Evolutionary conservation across 2,113 vertebrate species (phyloP).

Genomic region (Cervus canadensis): DNA sequence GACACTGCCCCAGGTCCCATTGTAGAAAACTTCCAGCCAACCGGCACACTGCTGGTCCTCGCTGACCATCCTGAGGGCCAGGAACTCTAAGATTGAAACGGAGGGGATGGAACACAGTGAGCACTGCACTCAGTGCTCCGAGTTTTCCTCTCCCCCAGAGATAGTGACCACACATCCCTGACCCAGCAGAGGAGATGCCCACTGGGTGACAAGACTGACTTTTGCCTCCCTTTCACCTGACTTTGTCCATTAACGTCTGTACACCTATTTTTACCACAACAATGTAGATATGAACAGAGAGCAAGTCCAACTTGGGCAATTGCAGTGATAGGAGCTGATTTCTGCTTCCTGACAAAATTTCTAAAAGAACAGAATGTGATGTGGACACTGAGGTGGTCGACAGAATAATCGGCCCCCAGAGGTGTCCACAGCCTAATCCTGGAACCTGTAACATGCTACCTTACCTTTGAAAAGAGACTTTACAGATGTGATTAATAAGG

Average conservation of each 20-base stretch:
- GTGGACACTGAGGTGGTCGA: accelerated
- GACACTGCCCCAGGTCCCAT: conserved; percentile 31
- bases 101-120: neutral
- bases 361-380: neutral
- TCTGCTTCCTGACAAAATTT: neutral
- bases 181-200: neutral
- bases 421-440: no score
- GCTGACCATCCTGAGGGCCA: neutral
- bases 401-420: neutral
- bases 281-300: neutral
- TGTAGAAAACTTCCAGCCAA: conserved; percentile 23
- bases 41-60: neutral
- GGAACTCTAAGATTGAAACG: neutral
- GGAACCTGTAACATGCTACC: no score
- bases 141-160: neutral
- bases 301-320: neutral
- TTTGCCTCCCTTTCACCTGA: neutral
- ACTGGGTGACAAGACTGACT: neutral
- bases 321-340: neutral
- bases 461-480: neutral
- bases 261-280: neutral
- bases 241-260: neutral
- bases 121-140: accelerated
- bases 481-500: neutral
- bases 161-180: neutral